These are phyloP conservation scores for Orchesella cincta DNA, from an alignment of 1,140 invertebrate species.

Conservation along the genomic window DNA sequence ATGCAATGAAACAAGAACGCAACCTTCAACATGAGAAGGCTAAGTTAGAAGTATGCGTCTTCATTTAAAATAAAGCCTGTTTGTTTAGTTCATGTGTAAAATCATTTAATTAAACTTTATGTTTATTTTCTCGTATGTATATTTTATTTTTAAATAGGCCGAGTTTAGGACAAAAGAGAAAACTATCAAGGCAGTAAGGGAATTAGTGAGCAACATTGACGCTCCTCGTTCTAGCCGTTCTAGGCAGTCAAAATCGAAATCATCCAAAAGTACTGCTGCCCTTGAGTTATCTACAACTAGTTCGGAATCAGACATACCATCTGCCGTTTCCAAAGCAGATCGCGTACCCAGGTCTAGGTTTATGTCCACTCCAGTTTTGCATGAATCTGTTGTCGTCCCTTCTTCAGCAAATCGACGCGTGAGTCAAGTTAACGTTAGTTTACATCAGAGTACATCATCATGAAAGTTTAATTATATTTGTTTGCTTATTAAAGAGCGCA, in stretches of 20 bases:
- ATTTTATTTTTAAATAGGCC: slow-evolving; percentile 25
- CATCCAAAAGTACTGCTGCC: not conserved
- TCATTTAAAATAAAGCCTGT: too few species aligned
- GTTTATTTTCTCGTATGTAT: too few species aligned
- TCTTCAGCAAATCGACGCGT: not conserved
- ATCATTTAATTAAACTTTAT: too few species aligned
- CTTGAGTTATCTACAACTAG: slow-evolving; percentile 35
- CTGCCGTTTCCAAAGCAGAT: not conserved
- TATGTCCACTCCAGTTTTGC: not conserved
- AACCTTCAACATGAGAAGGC: slow-evolving; percentile 43
- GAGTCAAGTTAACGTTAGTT: not conserved
- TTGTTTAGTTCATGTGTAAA: too few species aligned
- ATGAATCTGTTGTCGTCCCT: slow-evolving; percentile 2
- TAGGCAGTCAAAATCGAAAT: not conserved
- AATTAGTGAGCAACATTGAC: slow-evolving; percentile 28
- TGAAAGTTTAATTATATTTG: not conserved
- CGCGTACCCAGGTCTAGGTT: not conserved
- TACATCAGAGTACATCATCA: not conserved
- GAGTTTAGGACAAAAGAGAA: slow-evolving; percentile 47
- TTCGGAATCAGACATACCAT: slow-evolving; percentile 43
- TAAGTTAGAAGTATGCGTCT: slow-evolving; percentile 40
- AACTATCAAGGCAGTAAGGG: slow-evolving; percentile 39
- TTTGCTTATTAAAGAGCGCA: not conserved
- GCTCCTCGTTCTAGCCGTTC: not conserved
- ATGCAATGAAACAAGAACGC: slow-evolving; percentile 35